phyloP scores from a whole-genome alignment of 2,888 invertebrate species.

The Sarcophaga carnaria region DNA sequence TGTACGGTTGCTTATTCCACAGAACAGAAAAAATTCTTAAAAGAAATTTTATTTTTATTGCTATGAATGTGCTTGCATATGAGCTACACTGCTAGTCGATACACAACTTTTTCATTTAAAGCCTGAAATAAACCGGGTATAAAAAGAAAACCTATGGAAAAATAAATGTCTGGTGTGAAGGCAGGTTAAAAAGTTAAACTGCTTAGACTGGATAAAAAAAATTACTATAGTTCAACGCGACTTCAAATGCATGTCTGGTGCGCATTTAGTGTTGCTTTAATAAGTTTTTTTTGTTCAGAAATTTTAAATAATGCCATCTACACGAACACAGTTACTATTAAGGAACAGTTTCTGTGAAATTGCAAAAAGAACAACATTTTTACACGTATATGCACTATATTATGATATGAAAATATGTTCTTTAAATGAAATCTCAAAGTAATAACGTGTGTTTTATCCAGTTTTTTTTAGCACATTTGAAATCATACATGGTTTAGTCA shows the following conservation, averaged over 20 bases:
- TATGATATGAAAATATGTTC: too few species aligned
- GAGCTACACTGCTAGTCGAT: slow-evolving; percentile 3
- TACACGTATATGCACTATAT: too few species aligned
- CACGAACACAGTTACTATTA: too few species aligned
- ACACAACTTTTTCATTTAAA: neutral
- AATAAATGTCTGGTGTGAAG: neutral
- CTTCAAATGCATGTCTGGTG: slow-evolving; percentile 22
- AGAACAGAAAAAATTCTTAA: slow-evolving; percentile 21
- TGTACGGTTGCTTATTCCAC: neutral
- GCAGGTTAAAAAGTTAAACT: slow-evolving; percentile 25
- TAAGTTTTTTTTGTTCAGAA: slow-evolving; percentile 16
- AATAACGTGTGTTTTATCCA: too few species aligned
- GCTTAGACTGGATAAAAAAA: neutral
- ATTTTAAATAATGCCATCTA: too few species aligned
- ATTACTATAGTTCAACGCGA: neutral
- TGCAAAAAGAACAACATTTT: too few species aligned
- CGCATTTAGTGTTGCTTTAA: slow-evolving; percentile 42
- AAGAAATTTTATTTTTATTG: slow-evolving; percentile 35
- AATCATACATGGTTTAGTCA: too few species aligned
- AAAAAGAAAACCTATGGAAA: slow-evolving; percentile 7
- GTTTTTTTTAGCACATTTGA: neutral
- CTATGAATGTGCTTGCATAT: slow-evolving; percentile 33
- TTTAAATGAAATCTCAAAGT: too few species aligned
- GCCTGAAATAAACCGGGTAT: too few species aligned
- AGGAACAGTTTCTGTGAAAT: too few species aligned